Percentiles rank a stretch among this genome's conserved stretches.
These are phyloP conservation scores for Platynereis dumerilii DNA, from an alignment of 2,888 invertebrate genomes.

Conservation along the genomic window DNA sequence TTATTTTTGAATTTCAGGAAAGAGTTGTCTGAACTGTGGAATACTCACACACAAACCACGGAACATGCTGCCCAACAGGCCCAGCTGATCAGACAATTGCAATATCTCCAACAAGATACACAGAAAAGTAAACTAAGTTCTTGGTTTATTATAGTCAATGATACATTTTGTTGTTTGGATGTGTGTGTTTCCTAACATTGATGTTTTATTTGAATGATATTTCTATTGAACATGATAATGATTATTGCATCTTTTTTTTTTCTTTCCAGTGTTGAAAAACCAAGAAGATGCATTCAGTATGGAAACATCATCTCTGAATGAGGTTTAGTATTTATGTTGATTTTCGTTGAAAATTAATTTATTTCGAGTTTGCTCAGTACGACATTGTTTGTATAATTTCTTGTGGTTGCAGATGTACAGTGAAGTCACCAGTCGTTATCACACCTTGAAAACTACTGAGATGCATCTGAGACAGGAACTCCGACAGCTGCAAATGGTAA, in stretches of 20 bases:
- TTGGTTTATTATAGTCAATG: too few relatives aligned
- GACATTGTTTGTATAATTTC: neutral
- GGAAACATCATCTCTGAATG: constrained; percentile 53
- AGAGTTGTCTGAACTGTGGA: constrained; percentile 57
- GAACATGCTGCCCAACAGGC: constrained; percentile 59
- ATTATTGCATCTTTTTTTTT: constrained; percentile 3
- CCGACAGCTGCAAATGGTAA: neutral
- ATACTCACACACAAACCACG: constrained; percentile 53
- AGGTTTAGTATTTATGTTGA: constrained; percentile 41
- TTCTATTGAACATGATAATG: too few relatives aligned
- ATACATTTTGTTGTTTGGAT: too few relatives aligned
- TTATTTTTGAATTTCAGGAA: too few relatives aligned
- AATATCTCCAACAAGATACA: constrained; percentile 58
- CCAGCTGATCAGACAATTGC: constrained; percentile 57
- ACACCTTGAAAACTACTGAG: constrained; percentile 47
- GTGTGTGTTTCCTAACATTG: too few relatives aligned
- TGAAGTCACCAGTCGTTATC: constrained; percentile 47
- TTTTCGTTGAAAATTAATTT: too few relatives aligned
- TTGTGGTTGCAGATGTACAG: constrained; percentile 47
- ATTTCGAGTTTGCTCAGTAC: too few relatives aligned
- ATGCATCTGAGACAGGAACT: constrained; percentile 46
- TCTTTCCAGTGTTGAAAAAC: constrained; percentile 54
- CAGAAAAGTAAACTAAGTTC: constrained; percentile 45
- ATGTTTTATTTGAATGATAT: too few relatives aligned
- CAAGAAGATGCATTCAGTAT: constrained; percentile 57